Base-by-base conservation (phyloP, 2,113 vertebrate species). In the Callipepla squamata region DNA sequence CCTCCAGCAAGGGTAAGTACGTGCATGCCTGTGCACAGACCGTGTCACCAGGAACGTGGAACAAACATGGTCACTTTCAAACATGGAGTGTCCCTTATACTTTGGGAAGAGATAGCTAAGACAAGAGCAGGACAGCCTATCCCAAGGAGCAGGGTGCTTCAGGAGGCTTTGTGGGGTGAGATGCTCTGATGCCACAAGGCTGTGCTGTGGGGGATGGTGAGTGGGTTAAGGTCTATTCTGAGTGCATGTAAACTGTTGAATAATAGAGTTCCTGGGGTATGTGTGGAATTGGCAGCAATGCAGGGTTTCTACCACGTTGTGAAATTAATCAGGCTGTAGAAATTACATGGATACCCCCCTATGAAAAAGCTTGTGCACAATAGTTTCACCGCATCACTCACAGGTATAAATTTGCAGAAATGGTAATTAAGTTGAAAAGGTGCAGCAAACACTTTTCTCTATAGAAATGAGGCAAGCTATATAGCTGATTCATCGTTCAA, bases 321-420 rank as follows among this genome's bases (percentile, higher is more conserved):
- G 57, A 13, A 61, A 70, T 57, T 34, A 51, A 40, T 32, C 45
- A 82, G 61, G 22, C 47, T 63, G 42, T 5, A 36, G 47, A 22
- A 34, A 53, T 72, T 4, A 28, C 5, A 25, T 12, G n/a, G 75
- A 32, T 59, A 15, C n/a, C 28, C 79, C n/a, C 12, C 18, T 32
- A 21, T 0, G 7, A 62, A 22, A 40, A 53, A 32, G 19, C 32
- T 66, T 21, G 28, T 11, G 16, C 21, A 8, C 2, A 3, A 1
- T 1, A 34, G 36, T 42, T 62, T 62, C n/a, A 11, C 58, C 18
- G 40, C 40, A 17, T 62, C 40, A 50, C 47, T 58, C 50, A 8
- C 11, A 34, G 40, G 13, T 47, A 7, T 4, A 66, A 76, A 15
- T 66, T 7, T 66, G 57, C 42, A 75, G 66, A 85, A 75, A n/a